Conservation (phyloP, 2,888 invertebrate species). For the Hedychridium roseum region DNA sequence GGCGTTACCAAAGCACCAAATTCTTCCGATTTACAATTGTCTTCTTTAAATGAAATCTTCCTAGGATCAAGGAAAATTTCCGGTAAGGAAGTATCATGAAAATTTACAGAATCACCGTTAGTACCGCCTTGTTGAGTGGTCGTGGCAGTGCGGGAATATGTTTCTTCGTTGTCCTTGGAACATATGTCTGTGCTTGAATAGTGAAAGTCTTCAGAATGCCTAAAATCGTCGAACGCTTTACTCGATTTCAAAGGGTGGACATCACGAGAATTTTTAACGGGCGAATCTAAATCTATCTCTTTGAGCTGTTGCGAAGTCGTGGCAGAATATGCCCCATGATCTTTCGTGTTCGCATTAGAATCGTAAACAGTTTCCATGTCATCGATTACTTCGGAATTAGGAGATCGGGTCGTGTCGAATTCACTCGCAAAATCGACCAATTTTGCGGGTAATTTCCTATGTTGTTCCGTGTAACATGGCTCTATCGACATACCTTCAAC, state of each 20-base stretch:
- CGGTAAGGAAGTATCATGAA: slow-evolving; percentile 37
- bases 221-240: slow-evolving; percentile 31
- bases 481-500: no score
- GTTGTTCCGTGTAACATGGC: no score
- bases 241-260: slow-evolving; percentile 22
- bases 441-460: no score
- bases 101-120: slow-evolving; percentile 36
- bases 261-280: slow-evolving; percentile 15
- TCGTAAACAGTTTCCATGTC: slow-evolving; percentile 42
- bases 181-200: slow-evolving; percentile 16
- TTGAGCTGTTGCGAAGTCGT: slow-evolving; percentile 31
- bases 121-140: slow-evolving; percentile 22
- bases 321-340: slow-evolving; percentile 24
- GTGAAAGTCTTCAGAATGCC: slow-evolving; percentile 28
- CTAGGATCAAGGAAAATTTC: slow-evolving; percentile 51
- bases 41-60: slow-evolving; percentile 57
- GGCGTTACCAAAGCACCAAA: slow-evolving; percentile 56
- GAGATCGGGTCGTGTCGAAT: no score
- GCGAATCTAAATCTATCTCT: slow-evolving; percentile 36
- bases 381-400: slow-evolving; percentile 46
- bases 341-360: slow-evolving; percentile 38
- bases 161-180: slow-evolving; percentile 25
- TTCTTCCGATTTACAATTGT: slow-evolving; percentile 51
- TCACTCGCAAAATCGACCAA: no score
- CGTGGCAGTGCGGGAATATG: slow-evolving; percentile 18